These are phyloP conservation scores for Conopomorpha cramerella DNA, from an alignment of 1,140 invertebrate genomes.

Conservation along the genomic window DNA sequence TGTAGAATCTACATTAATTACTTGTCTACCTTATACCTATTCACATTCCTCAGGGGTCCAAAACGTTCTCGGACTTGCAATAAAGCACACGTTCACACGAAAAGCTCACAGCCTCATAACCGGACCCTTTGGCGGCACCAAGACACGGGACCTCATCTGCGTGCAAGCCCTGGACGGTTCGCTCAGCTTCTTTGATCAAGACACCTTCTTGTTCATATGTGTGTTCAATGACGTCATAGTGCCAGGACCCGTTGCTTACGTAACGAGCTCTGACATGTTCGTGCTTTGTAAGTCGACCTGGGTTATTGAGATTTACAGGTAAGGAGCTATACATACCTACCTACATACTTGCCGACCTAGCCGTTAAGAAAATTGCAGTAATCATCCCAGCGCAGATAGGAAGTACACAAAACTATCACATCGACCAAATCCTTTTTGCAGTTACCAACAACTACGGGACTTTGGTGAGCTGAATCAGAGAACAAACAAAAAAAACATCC, in stretches of 20 bases:
- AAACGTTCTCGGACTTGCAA: slow-evolving; percentile 62
- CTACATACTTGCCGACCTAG: too few species aligned
- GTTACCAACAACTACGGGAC: slow-evolving; percentile 69
- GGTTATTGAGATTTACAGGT: slow-evolving; percentile 82
- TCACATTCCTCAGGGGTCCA: slow-evolving; percentile 70
- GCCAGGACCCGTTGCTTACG: slow-evolving; percentile 78
- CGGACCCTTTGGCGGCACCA: slow-evolving; percentile 81
- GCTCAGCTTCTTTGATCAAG: slow-evolving; percentile 86
- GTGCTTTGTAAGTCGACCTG: slow-evolving; percentile 75
- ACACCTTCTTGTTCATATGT: slow-evolving; percentile 77
- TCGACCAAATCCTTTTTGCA: slow-evolving; percentile 27
- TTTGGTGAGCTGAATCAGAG: slow-evolving; percentile 52
- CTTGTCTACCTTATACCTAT: too few species aligned
- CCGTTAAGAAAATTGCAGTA: too few species aligned
- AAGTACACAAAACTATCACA: slow-evolving; percentile 5
- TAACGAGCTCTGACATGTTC: slow-evolving; percentile 79
- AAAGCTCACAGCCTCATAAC: slow-evolving; percentile 70
- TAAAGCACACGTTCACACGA: slow-evolving; percentile 70
- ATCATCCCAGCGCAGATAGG: too few species aligned
- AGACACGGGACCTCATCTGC: slow-evolving; percentile 81
- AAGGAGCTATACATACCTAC: slow-evolving; percentile 17
- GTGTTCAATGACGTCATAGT: slow-evolving; percentile 76
- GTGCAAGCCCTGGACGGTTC: slow-evolving; percentile 85
- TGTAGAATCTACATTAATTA: too few species aligned
- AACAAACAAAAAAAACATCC: slow-evolving; percentile 61